These are phyloP conservation scores for Galerucella pusilla DNA, from an alignment of 2,888 invertebrate genomes.

Conservation along the genomic window DNA sequence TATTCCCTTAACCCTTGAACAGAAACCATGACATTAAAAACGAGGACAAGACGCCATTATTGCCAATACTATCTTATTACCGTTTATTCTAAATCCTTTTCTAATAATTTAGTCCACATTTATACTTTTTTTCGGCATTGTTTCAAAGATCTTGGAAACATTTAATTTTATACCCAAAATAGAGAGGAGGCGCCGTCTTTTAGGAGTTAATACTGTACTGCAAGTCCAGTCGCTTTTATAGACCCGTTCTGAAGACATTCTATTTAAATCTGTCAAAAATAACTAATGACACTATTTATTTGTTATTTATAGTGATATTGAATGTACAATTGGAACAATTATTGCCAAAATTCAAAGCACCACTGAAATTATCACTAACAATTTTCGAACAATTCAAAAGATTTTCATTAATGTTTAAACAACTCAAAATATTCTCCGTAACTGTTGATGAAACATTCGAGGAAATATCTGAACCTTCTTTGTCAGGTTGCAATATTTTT, in stretches of 20 bases:
- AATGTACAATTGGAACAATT: too few relatives aligned
- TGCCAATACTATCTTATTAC: conserved; percentile 34
- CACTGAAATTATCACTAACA: too few relatives aligned
- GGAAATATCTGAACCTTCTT: too few relatives aligned
- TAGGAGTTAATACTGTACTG: conserved; percentile 12
- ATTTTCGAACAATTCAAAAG: too few relatives aligned
- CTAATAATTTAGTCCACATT: conserved; percentile 27
- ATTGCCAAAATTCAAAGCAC: too few relatives aligned
- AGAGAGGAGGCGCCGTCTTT: conserved; percentile 32
- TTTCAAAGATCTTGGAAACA: conserved; percentile 22
- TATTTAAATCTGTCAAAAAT: neutral
- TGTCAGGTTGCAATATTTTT: too few relatives aligned
- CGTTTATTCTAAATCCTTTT: conserved; percentile 20
- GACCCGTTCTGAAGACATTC: neutral
- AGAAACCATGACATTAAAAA: neutral
- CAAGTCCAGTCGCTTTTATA: conserved; percentile 4
- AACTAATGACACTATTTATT: too few relatives aligned
- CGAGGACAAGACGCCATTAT: conserved; percentile 27
- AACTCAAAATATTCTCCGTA: too few relatives aligned
- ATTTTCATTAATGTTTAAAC: too few relatives aligned
- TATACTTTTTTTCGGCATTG: conserved; percentile 27
- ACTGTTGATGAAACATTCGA: too few relatives aligned
- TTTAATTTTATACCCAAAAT: conserved; percentile 33
- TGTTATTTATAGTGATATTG: too few relatives aligned
- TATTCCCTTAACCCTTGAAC: conserved; percentile 17